phyloP scores from a whole-genome alignment of 2,113 vertebrate genomes.

The Actinemys pallida region DNA sequence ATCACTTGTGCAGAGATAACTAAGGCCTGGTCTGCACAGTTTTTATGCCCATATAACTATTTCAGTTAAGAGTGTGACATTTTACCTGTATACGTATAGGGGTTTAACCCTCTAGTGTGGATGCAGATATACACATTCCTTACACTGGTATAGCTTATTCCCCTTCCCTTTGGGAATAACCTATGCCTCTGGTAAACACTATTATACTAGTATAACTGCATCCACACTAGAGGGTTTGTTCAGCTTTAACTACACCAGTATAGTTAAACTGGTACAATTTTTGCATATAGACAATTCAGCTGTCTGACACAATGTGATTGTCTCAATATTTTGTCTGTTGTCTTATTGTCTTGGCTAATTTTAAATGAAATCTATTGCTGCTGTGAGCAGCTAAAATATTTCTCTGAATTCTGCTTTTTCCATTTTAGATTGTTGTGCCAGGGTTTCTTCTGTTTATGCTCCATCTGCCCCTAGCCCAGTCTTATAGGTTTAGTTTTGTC shows the following conservation, averaged over 20 bases:
- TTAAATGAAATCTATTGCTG: not conserved
- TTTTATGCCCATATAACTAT: not conserved
- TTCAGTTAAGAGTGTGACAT: not conserved
- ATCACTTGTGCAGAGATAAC: not conserved
- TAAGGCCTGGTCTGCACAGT: not conserved
- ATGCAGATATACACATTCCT: not conserved
- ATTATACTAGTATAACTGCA: not conserved
- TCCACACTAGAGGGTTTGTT: not conserved
- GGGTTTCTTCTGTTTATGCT: not conserved
- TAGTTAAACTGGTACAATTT: not conserved
- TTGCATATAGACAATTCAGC: fast-evolving
- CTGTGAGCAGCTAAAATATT: not conserved
- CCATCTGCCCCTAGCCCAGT: not conserved
- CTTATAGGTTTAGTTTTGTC: not conserved
- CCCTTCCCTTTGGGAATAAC: not conserved
- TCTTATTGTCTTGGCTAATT: not conserved
- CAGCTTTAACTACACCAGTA: not conserved
- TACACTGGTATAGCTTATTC: not conserved
- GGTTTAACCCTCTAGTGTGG: not conserved
- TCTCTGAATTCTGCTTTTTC: not conserved
- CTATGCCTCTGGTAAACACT: not conserved
- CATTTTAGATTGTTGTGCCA: not conserved
- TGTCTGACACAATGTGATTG: not conserved
- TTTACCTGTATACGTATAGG: not conserved
- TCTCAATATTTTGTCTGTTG: not conserved